These are phyloP conservation scores for Diorhabda carinulata DNA, from an alignment of 1,140 invertebrate genomes.

Conservation along the genomic window DNA sequence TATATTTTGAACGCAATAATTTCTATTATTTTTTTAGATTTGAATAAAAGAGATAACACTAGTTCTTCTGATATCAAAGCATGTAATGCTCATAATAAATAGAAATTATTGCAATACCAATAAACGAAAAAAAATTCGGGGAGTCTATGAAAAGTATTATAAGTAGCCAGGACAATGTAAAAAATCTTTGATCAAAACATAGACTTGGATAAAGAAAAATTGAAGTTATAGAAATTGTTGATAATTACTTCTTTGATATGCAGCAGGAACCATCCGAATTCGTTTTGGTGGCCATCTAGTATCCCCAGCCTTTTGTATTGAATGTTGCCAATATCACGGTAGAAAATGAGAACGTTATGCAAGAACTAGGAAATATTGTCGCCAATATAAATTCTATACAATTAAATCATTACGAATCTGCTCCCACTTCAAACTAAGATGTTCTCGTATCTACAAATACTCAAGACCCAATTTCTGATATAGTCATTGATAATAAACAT, in stretches of 20 bases:
- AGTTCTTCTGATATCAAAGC: neutral
- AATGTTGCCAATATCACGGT: constrained; percentile 7
- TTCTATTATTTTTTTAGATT: neutral
- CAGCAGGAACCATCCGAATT: constrained; percentile 8
- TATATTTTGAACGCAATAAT: constrained; percentile 10
- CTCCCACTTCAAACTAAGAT: neutral
- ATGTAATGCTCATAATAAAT: neutral
- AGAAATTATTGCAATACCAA: neutral
- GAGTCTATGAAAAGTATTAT: constrained; percentile 11
- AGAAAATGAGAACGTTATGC: constrained; percentile 3
- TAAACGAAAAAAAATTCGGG: constrained; percentile 12
- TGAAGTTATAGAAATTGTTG: constrained; percentile 2
- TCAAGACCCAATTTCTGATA: constrained; percentile 6
- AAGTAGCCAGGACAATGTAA: constrained; percentile 8
- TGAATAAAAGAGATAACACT: neutral
- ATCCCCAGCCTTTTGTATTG: constrained; percentile 10
- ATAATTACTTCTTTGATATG: constrained; percentile 1
- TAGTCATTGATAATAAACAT: neutral
- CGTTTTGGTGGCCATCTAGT: constrained; percentile 4
- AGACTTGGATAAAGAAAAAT: neutral
- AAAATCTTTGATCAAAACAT: constrained; percentile 6
- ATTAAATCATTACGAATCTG: neutral
- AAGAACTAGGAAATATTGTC: constrained; percentile 3
- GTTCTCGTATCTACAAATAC: constrained; percentile 1
- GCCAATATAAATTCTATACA: neutral